These are phyloP conservation scores for Nemopilema nomurai DNA, from an alignment of 30 jellyfish, hydroid and myxozoan genomes.

Conservation along the genomic window DNA sequence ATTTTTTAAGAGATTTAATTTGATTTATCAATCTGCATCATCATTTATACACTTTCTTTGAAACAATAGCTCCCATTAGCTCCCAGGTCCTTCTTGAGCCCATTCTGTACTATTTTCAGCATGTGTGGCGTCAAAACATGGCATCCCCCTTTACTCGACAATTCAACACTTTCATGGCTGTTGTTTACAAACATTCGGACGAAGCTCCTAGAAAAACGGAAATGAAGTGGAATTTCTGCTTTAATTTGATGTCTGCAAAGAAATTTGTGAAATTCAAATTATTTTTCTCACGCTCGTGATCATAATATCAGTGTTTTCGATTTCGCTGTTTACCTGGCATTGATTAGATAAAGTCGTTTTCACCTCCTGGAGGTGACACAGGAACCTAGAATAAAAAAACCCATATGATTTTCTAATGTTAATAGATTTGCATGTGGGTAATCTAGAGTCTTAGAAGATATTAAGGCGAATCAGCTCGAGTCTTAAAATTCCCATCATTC, in stretches of 20 bases:
- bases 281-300: neutral
- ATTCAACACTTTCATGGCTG: too few relatives aligned
- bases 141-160: too few relatives aligned
- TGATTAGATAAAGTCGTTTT: neutral
- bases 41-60: too few relatives aligned
- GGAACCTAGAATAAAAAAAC: neutral
- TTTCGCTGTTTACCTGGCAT: neutral
- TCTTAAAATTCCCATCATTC: slow-evolving; percentile 23
- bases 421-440: neutral
- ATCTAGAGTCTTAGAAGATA: neutral
- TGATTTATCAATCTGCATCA: too few relatives aligned
- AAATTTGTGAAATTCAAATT: neutral
- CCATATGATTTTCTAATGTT: neutral
- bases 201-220: neutral
- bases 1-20: too few relatives aligned
- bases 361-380: neutral
- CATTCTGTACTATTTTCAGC: too few relatives aligned
- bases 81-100: too few relatives aligned
- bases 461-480: neutral
- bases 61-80: too few relatives aligned
- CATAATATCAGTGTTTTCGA: neutral
- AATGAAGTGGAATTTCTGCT: neutral
- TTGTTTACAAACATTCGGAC: too few relatives aligned
- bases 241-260: neutral
- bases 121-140: too few relatives aligned